Conservation (phyloP, 2,797 vertebrate species). For the Onychomys torridus region DNA sequence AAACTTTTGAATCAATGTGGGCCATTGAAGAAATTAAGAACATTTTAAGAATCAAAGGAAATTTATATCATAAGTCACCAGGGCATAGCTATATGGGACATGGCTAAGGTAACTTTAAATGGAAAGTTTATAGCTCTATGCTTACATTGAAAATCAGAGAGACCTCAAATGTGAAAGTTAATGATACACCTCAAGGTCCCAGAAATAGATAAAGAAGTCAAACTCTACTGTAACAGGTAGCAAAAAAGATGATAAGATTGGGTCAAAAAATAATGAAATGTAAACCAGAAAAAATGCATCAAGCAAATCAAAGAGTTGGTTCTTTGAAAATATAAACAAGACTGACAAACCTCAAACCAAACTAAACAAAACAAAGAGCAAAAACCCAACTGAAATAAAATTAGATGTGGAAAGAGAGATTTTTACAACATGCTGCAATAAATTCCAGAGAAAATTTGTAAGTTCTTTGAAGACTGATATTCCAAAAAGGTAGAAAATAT, state of each 20-base stretch:
- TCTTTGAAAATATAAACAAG: neutral
- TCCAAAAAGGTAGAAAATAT: neutral
- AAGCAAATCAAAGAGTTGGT: neutral
- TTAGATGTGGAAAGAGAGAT: neutral
- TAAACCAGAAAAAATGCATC: neutral
- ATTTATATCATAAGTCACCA: neutral
- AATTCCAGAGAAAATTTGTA: neutral
- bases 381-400: neutral
- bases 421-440: neutral
- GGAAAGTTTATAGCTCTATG: neutral
- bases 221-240: neutral
- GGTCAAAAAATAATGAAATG: neutral
- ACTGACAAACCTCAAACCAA: neutral
- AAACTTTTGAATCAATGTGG: neutral
- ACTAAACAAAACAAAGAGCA: neutral
- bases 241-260: neutral
- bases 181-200: neutral
- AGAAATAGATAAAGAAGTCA: neutral
- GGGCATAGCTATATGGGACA: neutral
- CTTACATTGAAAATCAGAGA: neutral
- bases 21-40: neutral
- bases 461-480: neutral
- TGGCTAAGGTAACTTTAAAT: neutral
- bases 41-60: neutral
- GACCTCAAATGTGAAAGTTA: neutral